Evolutionary conservation across 2,797 vertebrate species (phyloP).

Genomic region (Lithobates sylvaticus): DNA sequence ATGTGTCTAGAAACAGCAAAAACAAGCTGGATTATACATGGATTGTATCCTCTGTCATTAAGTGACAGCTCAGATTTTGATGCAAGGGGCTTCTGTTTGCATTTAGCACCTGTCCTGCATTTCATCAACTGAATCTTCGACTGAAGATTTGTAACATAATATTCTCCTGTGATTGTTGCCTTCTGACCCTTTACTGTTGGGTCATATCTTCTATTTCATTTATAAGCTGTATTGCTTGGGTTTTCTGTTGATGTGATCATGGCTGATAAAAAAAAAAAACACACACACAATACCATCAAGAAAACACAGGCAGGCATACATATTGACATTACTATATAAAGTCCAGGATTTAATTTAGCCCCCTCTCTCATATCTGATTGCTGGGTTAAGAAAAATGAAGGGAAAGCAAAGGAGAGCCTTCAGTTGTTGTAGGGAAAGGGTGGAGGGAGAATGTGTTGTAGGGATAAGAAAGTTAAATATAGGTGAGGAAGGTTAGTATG

Average conservation of each 20-base stretch:
- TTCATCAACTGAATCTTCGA: conserved; percentile 30
- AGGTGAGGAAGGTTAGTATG: too few relatives aligned
- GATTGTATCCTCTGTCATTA: conserved; percentile 16
- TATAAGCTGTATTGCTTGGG: conserved; percentile 32
- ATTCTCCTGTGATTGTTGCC: conserved; percentile 4
- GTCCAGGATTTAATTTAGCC: too few relatives aligned
- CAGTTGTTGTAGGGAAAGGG: too few relatives aligned
- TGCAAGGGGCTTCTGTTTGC: conserved; percentile 10
- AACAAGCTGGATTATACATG: conserved; percentile 42
- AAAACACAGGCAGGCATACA: not conserved
- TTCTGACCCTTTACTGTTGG: conserved; percentile 41
- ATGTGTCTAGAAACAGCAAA: conserved; percentile 46
- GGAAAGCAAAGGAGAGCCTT: too few relatives aligned
- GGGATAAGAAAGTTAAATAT: too few relatives aligned
- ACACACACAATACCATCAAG: not conserved
- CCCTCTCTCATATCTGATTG: too few relatives aligned
- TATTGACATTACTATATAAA: not conserved
- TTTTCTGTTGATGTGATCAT: conserved; percentile 19
- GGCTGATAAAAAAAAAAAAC: not conserved
- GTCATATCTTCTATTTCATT: conserved; percentile 35
- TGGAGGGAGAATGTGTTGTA: too few relatives aligned
- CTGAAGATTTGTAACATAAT: conserved; percentile 35
- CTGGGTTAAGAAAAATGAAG: too few relatives aligned
- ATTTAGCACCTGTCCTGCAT: conserved; percentile 30
- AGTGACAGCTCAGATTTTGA: conserved; percentile 46